A percentile compares a stretch with the other conserved stretches of the same genome.
These are phyloP conservation scores for Zaprionus bogoriensis DNA, from an alignment of 2,888 invertebrate species.

Conservation along the genomic window DNA sequence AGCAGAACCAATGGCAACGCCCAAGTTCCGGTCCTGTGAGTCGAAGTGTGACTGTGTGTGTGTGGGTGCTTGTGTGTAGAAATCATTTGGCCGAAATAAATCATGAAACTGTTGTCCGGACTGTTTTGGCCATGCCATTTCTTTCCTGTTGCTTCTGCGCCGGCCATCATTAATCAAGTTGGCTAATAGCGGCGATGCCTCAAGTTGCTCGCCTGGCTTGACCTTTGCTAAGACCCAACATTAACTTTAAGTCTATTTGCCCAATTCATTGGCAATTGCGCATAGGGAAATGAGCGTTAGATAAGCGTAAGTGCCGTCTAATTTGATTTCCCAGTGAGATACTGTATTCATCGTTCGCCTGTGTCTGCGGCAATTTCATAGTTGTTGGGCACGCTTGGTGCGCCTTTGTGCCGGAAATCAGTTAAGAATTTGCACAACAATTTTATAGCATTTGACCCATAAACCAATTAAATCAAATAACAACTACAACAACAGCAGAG, in stretches of 20 bases:
- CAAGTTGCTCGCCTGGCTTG: constrained; percentile 26
- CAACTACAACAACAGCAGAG: no score
- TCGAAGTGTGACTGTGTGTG: not conserved
- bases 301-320: constrained; percentile 17
- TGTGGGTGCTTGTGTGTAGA: constrained; percentile 2
- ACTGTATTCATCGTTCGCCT: constrained; percentile 8
- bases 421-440: not conserved
- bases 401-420: not conserved
- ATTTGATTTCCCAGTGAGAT: constrained; percentile 23
- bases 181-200: constrained; percentile 39
- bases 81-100: constrained; percentile 47
- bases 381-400: no score
- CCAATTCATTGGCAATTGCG: constrained; percentile 34
- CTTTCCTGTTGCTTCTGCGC: constrained; percentile 41
- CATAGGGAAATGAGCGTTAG: not conserved
- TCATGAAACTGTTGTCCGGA: constrained; percentile 49
- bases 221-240: constrained; percentile 26
- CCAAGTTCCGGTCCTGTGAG: not conserved
- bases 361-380: constrained; percentile 6
- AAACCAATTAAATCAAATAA: not conserved
- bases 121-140: constrained; percentile 46
- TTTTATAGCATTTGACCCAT: not conserved
- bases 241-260: constrained; percentile 36
- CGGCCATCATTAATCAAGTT: constrained; percentile 52
- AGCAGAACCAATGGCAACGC: constrained; percentile 31